Percentiles rank a stretch among this genome's conserved stretches.
These are phyloP conservation scores for Aegotheles bennettii DNA, from an alignment of 2,113 vertebrate species.

Conservation along the genomic window DNA sequence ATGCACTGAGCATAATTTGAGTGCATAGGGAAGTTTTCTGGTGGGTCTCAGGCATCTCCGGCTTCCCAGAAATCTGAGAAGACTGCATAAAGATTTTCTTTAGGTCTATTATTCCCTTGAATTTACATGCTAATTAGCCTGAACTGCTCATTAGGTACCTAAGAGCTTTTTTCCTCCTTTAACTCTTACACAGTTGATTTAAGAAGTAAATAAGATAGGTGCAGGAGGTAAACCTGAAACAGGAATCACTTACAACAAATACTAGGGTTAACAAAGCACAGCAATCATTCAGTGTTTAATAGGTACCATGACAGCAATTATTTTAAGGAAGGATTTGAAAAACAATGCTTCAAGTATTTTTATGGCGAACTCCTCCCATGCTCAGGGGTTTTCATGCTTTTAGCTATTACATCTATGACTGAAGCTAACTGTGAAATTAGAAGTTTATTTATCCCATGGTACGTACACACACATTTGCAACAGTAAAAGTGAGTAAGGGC, in stretches of 20 bases:
- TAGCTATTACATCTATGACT: conserved; percentile 14
- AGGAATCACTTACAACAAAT: neutral
- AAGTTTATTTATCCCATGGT: conserved; percentile 41
- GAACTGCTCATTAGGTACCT: neutral
- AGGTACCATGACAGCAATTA: conserved; percentile 24
- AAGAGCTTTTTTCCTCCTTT: neutral
- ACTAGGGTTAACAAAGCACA: neutral
- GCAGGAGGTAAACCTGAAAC: neutral
- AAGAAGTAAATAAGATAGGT: neutral
- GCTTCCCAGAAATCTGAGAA: neutral
- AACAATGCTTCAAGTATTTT: conserved; percentile 26
- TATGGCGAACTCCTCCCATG: conserved; percentile 19
- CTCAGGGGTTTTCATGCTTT: conserved; percentile 35
- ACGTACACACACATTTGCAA: neutral
- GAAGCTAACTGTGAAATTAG: conserved; percentile 42
- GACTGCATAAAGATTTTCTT: neutral
- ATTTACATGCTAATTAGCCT: neutral
- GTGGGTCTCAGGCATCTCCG: neutral
- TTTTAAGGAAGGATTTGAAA: conserved; percentile 21
- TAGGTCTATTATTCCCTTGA: neutral
- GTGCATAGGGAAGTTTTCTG: neutral
- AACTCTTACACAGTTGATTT: neutral
- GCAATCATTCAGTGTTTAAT: neutral
- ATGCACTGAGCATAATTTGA: neutral
- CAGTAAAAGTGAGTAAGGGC: neutral